Evolutionary conservation across 2,797 vertebrate genomes (phyloP), one percentile per base, ranked within the genome.

Genomic region (Echeneis naucrates): DNA sequence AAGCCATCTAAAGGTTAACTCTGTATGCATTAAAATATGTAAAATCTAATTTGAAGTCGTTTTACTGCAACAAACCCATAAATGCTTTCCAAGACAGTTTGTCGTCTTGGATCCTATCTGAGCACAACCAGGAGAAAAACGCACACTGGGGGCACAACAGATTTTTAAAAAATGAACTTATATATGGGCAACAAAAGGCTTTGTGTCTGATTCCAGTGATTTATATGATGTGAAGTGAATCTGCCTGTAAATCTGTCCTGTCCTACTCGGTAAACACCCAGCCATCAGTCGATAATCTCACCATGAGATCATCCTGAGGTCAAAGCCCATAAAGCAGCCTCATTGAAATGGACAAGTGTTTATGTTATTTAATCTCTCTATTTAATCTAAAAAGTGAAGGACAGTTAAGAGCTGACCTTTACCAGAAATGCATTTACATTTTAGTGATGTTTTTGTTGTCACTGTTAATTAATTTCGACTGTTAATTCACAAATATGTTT

Each of bases 351-450:
- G 51, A 58, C 30, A 11, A 30, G 53, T 83, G 73, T 77, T 81
- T 73, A 72, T 60, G 57, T 69, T 17, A 72, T 38, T 84, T 85
- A 84, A 85, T 87, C 71, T 66, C n/a, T n/a, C n/a, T n/a, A n/a
- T n/a, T n/a, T n/a, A n/a, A n/a, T n/a, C n/a, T n/a, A n/a, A n/a
- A n/a, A n/a, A n/a, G 38, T 55, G 53, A 59, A 51, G 35, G 47
- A 62, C 26, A 47, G 32, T 33, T 54, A 47, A 21, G 13, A 45
- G n/a, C 16, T 13, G 21, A 54, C 64, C 38, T 66, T 37, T 4
- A 23, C 0, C 42, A 65, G n/a, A 51, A 24, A 14, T 11, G 44
- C 6, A 1, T 23, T 3, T 4, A n/a, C 50, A 58, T 26, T 48
- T 9, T 1, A 14, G 32, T 14, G 19, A 32, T 56, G 3, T 23